These are phyloP conservation scores for Ophthalmolycus amberensis DNA, from an alignment of 2,113 vertebrate species.

Conservation along the genomic window DNA sequence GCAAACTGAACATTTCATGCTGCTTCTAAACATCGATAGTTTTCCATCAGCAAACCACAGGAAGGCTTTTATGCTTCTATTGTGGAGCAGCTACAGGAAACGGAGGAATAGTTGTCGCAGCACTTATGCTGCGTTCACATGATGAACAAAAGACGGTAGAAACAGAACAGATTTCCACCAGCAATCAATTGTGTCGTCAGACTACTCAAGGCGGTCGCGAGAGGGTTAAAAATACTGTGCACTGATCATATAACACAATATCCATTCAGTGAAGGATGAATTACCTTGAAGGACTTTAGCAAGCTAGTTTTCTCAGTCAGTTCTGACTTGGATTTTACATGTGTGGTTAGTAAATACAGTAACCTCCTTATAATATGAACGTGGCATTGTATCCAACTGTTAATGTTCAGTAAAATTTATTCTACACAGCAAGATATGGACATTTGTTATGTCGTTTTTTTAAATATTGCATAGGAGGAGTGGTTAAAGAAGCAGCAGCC, in stretches of 20 bases:
- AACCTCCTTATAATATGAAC: not conserved
- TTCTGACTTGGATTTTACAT: too few relatives aligned
- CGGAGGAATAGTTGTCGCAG: not conserved
- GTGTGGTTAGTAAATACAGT: too few relatives aligned
- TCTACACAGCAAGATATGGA: not conserved
- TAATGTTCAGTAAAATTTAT: not conserved
- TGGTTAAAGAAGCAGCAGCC: not conserved
- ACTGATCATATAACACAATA: not conserved
- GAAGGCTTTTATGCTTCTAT: slow-evolving; percentile 33
- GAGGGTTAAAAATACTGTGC: not conserved
- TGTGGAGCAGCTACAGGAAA: slow-evolving; percentile 42
- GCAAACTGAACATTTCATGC: slow-evolving; percentile 2
- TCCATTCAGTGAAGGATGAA: not conserved
- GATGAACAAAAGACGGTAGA: not conserved
- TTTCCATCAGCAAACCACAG: slow-evolving; percentile 44
- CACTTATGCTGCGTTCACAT: not conserved
- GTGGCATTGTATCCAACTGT: not conserved
- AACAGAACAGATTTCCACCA: not conserved
- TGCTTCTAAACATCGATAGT: slow-evolving; percentile 16
- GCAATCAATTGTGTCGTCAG: not conserved
- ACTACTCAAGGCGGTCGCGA: not conserved
- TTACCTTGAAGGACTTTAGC: not conserved
- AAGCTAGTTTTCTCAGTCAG: too few relatives aligned
- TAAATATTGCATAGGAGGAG: not conserved
- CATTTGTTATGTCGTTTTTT: not conserved